Evolutionary conservation across 1,140 invertebrate species (phyloP), one percentile per base, ranked within the genome.

Genomic region (Gonioctena quinquepunctata): DNA sequence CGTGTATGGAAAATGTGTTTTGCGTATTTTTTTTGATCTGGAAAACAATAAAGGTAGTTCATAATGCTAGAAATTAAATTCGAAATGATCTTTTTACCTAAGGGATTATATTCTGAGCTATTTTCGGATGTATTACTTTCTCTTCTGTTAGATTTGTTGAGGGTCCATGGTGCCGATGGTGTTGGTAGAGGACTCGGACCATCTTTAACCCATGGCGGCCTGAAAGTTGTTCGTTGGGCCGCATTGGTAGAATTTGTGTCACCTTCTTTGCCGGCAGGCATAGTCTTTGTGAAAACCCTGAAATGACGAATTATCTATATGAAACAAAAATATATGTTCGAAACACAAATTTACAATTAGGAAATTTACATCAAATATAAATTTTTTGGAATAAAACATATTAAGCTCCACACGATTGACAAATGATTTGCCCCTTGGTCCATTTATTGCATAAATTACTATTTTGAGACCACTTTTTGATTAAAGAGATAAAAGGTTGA

Each of bases 131-230:
- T 63, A 18, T 50, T 66, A 16, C 69, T 70, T n/a, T 70, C 69
- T 23, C 56, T 65, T 26, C 69, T 70, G 19, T 81, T 22, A 56
- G 73, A 5, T 66, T 76, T 66, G 76, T 88, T 87, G 19, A 89
- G 84, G 18, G 88, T 86, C 91, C 91, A 93, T 1, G 91, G 87
- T 25, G 89, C 85, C n/a, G 83, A 67, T 2, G 85, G 87, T 81
- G 86, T 85, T 1, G 86, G 86, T 23, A 88, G 73, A 11, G 86
- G 84, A 16, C 76, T 83, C 1, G 88, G 84, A 48, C 90, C 91
- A 69, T 93, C 91, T 80, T 93, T 93, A 13, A 94, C 92, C 92
- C 92, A 94, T 7, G 93, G 93, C 11, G 92, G 92, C 61, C 92
- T 87, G 79, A 92, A 93, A 68, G 89, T 91, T 59, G 88, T 89